Evolutionary conservation across 2,888 invertebrate species (phyloP).

Genomic region (Isoperla grammatica): DNA sequence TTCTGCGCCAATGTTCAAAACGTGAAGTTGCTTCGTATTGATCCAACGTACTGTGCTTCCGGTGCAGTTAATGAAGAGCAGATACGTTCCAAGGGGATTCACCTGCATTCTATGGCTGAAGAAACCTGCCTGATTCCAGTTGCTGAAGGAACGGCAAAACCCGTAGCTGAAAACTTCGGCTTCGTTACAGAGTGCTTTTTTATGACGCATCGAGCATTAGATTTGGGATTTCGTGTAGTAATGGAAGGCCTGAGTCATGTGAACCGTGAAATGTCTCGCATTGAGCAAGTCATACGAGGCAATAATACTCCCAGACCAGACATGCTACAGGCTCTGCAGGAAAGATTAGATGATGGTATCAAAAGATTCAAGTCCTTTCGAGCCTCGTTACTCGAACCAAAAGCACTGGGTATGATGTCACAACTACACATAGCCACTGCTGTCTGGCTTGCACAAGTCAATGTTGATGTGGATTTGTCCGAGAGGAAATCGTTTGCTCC

Average conservation of each 20-base stretch:
- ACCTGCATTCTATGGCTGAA: slow-evolving; percentile 60
- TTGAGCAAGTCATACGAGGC: slow-evolving; percentile 62
- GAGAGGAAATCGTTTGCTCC: slow-evolving; percentile 55
- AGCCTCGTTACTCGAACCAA: slow-evolving; percentile 70
- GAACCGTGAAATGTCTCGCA: slow-evolving; percentile 61
- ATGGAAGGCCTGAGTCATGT: slow-evolving; percentile 60
- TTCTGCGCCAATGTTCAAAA: slow-evolving; percentile 58
- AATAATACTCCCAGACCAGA: slow-evolving; percentile 46
- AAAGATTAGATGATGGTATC: slow-evolving; percentile 58
- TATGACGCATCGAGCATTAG: slow-evolving; percentile 80
- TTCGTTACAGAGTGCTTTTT: slow-evolving; percentile 91
- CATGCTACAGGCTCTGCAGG: slow-evolving; percentile 55
- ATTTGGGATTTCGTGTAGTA: slow-evolving; percentile 66
- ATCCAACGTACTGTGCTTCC: slow-evolving; percentile 80
- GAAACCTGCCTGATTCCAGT: slow-evolving; percentile 78
- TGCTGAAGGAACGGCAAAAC: slow-evolving; percentile 46
- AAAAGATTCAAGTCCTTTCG: slow-evolving; percentile 64
- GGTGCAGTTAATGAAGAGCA: slow-evolving; percentile 45
- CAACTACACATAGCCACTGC: slow-evolving; percentile 77
- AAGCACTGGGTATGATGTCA: slow-evolving; percentile 61
- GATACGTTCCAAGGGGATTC: slow-evolving; percentile 53
- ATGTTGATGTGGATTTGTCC: slow-evolving; percentile 47
- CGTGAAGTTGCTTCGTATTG: slow-evolving; percentile 72
- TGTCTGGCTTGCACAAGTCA: slow-evolving; percentile 81
- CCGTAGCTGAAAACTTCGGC: slow-evolving; percentile 55